Evolutionary conservation across 2,888 invertebrate genomes (phyloP).

Genomic region (Xanthostigma xanthostigma): DNA sequence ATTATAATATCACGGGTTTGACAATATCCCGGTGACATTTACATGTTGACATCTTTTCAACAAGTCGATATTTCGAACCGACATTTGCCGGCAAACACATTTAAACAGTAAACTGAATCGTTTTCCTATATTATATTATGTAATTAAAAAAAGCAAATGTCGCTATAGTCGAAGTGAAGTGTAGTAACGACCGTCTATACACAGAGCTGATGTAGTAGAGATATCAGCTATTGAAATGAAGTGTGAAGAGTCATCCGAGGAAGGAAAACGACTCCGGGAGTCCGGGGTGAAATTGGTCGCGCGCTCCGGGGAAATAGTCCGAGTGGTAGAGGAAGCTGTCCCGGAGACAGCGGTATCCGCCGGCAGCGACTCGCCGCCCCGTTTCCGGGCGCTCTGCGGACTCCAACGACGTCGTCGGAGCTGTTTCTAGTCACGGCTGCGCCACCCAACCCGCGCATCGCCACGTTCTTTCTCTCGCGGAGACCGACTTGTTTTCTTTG

Average conservation of each 20-base stretch:
- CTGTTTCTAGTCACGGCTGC: background rate
- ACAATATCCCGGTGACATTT: no score
- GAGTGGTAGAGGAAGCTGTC: slow-evolving; percentile 26
- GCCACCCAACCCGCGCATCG: background rate
- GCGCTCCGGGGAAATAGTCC: slow-evolving; percentile 21
- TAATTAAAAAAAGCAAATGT: no score
- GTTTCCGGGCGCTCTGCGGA: slow-evolving; percentile 21
- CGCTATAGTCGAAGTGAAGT: no score
- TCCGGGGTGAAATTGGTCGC: slow-evolving; percentile 28
- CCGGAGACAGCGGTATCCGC: slow-evolving; percentile 37
- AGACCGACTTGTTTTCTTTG: slow-evolving; percentile 20
- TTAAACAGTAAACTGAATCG: no score
- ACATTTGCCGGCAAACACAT: no score
- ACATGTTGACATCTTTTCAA: no score
- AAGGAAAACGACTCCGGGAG: slow-evolving; percentile 27
- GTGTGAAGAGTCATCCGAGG: slow-evolving; percentile 19
- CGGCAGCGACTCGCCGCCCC: slow-evolving; percentile 26
- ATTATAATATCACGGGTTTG: no score
- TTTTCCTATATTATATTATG: no score
- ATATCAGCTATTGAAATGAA: slow-evolving; percentile 7
- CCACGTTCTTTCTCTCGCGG: no score
- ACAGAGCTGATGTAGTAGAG: no score
- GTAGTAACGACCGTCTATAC: no score
- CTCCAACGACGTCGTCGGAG: slow-evolving; percentile 7
- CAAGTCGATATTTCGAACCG: no score